These are phyloP conservation scores for Drosophila rufa DNA, from an alignment of 1,140 invertebrate genomes.

Conservation along the genomic window DNA sequence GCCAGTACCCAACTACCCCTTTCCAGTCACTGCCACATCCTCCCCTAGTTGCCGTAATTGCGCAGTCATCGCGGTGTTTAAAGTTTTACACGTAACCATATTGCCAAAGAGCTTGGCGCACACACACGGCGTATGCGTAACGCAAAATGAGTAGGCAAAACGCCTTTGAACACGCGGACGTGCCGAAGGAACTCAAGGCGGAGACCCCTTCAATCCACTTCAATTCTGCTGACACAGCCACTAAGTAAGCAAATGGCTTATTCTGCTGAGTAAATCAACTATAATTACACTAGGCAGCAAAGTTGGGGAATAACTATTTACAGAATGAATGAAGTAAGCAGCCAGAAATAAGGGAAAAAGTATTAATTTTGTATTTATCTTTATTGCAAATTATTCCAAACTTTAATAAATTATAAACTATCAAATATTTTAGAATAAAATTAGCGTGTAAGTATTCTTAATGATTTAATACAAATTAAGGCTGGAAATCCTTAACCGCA, in stretches of 20 bases:
- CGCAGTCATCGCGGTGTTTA: constrained; percentile 72
- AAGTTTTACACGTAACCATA: constrained; percentile 68
- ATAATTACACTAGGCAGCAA: constrained; percentile 41
- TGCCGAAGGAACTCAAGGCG: constrained; percentile 37
- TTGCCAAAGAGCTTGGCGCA: constrained; percentile 32
- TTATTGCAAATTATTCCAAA: too few relatives aligned
- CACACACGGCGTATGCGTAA: constrained; percentile 68
- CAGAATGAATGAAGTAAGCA: neutral
- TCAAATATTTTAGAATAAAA: too few relatives aligned
- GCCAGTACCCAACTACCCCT: constrained; percentile 4
- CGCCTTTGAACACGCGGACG: constrained; percentile 31
- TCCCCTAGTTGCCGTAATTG: constrained; percentile 57
- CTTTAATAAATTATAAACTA: too few relatives aligned
- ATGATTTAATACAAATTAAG: too few relatives aligned
- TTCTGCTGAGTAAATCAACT: constrained; percentile 54
- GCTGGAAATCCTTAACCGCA: too few relatives aligned
- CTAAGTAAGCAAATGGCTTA: constrained; percentile 43
- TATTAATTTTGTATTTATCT: neutral
- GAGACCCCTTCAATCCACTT: constrained; percentile 30
- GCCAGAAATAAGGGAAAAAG: neutral
- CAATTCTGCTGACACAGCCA: constrained; percentile 54
- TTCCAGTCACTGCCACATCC: neutral
- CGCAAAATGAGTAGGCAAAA: constrained; percentile 69
- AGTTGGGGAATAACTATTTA: neutral
- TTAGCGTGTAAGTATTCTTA: too few relatives aligned